These are phyloP conservation scores for Pachymerium ferrugineum DNA, from an alignment of 2,888 invertebrate genomes.

Conservation along the genomic window DNA sequence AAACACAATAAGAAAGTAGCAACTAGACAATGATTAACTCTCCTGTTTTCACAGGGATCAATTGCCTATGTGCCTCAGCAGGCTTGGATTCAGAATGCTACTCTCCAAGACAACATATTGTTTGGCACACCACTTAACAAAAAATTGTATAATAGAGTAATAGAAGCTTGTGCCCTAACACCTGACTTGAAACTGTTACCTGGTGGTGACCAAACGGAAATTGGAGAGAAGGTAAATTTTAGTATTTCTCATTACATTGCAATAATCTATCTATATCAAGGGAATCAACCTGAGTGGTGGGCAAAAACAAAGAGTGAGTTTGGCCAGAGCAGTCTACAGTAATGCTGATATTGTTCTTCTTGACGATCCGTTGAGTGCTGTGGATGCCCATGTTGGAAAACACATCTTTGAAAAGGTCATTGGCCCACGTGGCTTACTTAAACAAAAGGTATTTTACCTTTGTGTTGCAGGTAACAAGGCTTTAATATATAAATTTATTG, in stretches of 20 bases:
- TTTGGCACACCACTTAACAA: conserved; percentile 48
- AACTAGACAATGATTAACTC: too few species aligned
- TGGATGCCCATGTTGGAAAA: conserved; percentile 49
- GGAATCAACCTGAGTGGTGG: conserved; percentile 64
- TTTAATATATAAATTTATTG: conserved; percentile 39
- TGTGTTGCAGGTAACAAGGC: conserved; percentile 32
- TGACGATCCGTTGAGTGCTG: conserved; percentile 56
- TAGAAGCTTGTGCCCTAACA: conserved; percentile 50
- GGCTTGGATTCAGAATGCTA: conserved; percentile 56
- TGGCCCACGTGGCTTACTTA: conserved; percentile 50
- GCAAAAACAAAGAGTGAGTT: too few species aligned
- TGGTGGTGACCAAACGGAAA: conserved; percentile 54
- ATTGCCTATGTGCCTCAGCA: conserved; percentile 55
- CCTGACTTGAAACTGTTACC: conserved; percentile 54
- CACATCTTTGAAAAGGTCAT: conserved; percentile 54
- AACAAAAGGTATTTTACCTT: conserved; percentile 44
- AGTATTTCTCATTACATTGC: neutral
- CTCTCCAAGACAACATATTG: conserved; percentile 52
- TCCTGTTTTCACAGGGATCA: conserved; percentile 44
- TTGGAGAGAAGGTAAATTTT: conserved; percentile 54
- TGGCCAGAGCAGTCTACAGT: conserved; percentile 49
- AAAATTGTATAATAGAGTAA: conserved; percentile 42
- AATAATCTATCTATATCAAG: conserved; percentile 37
- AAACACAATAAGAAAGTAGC: neutral
- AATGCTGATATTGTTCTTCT: conserved; percentile 51